phyloP scores from a whole-genome alignment of 2,888 invertebrate genomes.

The Stomorhina lunata region DNA sequence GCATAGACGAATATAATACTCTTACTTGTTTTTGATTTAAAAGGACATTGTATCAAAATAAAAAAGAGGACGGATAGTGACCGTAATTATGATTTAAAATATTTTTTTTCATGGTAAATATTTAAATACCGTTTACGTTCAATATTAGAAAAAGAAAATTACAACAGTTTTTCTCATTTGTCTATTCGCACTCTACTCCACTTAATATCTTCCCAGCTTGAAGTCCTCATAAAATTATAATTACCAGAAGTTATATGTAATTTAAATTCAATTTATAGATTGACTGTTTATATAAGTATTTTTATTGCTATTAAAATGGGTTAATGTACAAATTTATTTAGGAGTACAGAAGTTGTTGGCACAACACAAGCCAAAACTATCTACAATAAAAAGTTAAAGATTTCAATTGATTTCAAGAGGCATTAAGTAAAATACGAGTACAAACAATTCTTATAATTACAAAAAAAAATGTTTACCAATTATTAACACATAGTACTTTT shows the following conservation, averaged over 20 bases:
- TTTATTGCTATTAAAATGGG: constrained; percentile 14
- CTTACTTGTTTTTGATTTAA: no score
- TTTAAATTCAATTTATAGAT: constrained; percentile 7
- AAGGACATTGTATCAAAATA: no score
- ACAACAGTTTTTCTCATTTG: neutral
- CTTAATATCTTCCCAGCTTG: neutral
- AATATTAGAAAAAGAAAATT: neutral
- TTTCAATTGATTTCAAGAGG: constrained; percentile 22
- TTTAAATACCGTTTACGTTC: no score
- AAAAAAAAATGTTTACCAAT: constrained; percentile 2
- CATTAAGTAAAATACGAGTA: constrained; percentile 6
- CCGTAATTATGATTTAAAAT: no score
- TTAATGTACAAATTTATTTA: constrained; percentile 27
- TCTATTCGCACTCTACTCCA: neutral
- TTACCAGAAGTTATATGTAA: neutral
- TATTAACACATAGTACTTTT: neutral
- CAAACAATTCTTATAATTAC: neutral
- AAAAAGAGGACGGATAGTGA: no score
- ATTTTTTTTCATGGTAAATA: no score
- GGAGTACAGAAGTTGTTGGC: constrained; percentile 22
- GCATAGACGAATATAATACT: no score
- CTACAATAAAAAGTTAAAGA: constrained; percentile 4
- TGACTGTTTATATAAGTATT: neutral
- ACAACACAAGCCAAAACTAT: neutral
- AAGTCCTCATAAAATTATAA: neutral